phyloP scores from a whole-genome alignment of 1,140 invertebrate species.

The Sarcophaga peregrina region DNA sequence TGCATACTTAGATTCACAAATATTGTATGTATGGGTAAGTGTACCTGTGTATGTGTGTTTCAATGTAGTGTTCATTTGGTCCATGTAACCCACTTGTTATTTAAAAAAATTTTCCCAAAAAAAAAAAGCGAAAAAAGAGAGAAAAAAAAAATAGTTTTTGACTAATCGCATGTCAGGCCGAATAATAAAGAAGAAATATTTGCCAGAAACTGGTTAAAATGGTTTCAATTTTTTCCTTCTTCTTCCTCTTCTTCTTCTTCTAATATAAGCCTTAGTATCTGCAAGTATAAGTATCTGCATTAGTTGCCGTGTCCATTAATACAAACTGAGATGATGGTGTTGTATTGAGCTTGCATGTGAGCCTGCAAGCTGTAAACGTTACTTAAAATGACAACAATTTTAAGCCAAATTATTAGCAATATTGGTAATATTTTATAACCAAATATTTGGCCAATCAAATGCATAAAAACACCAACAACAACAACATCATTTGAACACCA shows the following conservation, averaged over 20 bases:
- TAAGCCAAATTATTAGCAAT: conserved; percentile 40
- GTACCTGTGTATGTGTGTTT: no score
- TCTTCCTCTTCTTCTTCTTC: no score
- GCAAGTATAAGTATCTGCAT: no score
- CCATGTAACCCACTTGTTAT: conserved; percentile 35
- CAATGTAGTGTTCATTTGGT: background rate
- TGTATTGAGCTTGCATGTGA: background rate
- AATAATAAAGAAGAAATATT: background rate
- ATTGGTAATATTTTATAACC: conserved; percentile 27
- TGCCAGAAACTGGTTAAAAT: conserved; percentile 27
- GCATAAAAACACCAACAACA: no score
- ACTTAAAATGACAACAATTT: conserved; percentile 33
- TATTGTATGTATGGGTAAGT: no score
- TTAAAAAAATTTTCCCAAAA: background rate
- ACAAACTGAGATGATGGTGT: no score
- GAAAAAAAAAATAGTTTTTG: background rate
- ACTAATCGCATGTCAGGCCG: conserved; percentile 32
- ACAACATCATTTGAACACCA: no score
- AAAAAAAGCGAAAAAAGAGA: no score
- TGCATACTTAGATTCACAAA: no score
- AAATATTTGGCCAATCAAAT: background rate
- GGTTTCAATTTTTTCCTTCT: conserved; percentile 2
- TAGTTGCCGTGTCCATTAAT: no score
- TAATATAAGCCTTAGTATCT: no score
- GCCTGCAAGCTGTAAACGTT: background rate